Evolutionary conservation across 2,888 invertebrate species (phyloP), one percentile per base, ranked within the genome.

Genomic region (Trachelus stipa): DNA sequence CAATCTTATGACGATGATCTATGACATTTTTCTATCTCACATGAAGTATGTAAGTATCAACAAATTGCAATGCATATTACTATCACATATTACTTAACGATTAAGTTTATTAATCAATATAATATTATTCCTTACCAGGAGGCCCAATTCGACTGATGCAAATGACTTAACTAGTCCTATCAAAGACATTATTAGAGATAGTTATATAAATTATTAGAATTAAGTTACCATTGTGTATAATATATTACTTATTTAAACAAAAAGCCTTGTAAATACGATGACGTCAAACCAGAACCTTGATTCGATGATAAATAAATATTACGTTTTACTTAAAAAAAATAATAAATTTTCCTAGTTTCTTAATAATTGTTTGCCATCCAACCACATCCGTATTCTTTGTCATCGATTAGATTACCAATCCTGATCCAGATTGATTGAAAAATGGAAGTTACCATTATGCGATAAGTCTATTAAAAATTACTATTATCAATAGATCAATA

Each of bases 21-120:
- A 98, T 92, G 96, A 98, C 92, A 93, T 97, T 80, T 97, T 97
- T 89, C 92, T 98, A 80, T 98, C 98, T 0, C 97, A 95, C 89
- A 95, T 97, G 87, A 98, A 98, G 92, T 96, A 97, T 90, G 94
- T 91, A 84, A 88, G 89, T 91, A 76, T 35, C 73, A 9, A 56
- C 9, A 2, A 40, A 23, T 56, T 15, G 56, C 9, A 56, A 9
- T 23, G 0, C 23, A 23, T 23, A 23, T 69, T 71, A 0, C 33
- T 2, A 33, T 31, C 37, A 12, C 23, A 23, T 34, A 69, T 15
- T 71, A 69, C 23, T 40, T 56, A 68, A 68, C 6, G 40, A 75
- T 35, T 68, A 74, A 73, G 34, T 33, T 6, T 34, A 33, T 68
- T 40, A 40, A 40, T 40, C 23, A 56, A 56, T 23, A 9, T 23